Conservation (phyloP, 2,797 vertebrate species). For the Pteropus rufus region DNA sequence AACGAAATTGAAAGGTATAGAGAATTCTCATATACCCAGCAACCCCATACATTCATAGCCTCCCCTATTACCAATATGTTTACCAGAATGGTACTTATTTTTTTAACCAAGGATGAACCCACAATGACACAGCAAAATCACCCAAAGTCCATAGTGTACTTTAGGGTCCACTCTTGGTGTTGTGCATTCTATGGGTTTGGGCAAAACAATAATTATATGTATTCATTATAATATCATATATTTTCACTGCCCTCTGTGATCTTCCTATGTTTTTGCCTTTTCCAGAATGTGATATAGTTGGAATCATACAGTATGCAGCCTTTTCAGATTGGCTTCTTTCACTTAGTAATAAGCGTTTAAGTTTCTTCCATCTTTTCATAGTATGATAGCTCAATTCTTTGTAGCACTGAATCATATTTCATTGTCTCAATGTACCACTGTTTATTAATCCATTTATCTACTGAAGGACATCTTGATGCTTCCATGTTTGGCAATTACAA, state of each 20-base stretch:
- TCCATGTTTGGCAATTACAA: background rate
- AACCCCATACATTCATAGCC: background rate
- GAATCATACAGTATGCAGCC: background rate
- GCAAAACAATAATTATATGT: background rate
- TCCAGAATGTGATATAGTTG: background rate
- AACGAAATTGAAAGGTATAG: background rate
- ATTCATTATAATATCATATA: background rate
- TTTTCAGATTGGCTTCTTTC: background rate
- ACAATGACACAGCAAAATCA: background rate
- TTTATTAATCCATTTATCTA: background rate
- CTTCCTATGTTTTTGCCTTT: background rate
- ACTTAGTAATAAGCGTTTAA: background rate
- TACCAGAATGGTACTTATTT: background rate
- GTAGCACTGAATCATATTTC: background rate
- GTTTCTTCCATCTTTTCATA: background rate
- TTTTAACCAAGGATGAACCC: background rate
- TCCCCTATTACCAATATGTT: background rate
- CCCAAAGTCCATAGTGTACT: background rate
- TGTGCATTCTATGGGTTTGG: background rate
- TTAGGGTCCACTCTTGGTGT: background rate
- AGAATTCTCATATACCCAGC: background rate
- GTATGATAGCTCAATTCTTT: background rate
- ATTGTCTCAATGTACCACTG: background rate
- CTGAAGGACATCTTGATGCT: background rate
- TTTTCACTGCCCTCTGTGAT: background rate